Percentiles rank a stretch among this genome's conserved stretches.
These are phyloP conservation scores for Phasia obesa DNA, from an alignment of 2,888 invertebrate species.

Conservation along the genomic window DNA sequence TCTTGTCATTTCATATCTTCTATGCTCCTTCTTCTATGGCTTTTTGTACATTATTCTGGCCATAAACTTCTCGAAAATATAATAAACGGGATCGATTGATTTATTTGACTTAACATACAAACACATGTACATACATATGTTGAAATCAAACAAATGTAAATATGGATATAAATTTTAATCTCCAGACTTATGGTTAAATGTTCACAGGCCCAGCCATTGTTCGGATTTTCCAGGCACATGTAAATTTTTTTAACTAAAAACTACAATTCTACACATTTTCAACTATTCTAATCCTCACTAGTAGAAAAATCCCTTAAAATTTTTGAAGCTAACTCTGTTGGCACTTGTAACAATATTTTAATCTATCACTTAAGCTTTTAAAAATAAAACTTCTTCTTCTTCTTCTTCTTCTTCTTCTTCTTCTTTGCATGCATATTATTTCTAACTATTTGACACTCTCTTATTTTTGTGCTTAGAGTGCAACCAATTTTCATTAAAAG, in stretches of 20 bases:
- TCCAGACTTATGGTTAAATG: constrained; percentile 63
- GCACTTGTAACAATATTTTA: no score
- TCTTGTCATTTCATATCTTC: constrained; percentile 20
- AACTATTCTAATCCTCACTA: background rate
- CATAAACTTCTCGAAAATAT: constrained; percentile 3
- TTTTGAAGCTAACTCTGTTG: no score
- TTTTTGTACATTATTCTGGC: constrained; percentile 46
- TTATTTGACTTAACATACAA: background rate
- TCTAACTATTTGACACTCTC: no score
- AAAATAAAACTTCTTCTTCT: no score
- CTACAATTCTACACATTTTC: background rate
- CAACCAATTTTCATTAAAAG: no score
- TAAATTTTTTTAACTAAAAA: constrained; percentile 45
- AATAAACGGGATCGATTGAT: constrained; percentile 5
- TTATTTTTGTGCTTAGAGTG: no score
- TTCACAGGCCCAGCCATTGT: constrained; percentile 67
- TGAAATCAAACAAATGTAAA: constrained; percentile 35
- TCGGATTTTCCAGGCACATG: constrained; percentile 67
- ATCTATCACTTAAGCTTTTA: no score
- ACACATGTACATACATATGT: no score
- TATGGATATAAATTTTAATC: constrained; percentile 25
- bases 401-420: no score
- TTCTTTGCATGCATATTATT: no score
- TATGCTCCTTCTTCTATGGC: constrained; percentile 31
- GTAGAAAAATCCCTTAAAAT: background rate